Conservation (phyloP, 2,888 invertebrate species). For the Metallyticus violacea region DNA sequence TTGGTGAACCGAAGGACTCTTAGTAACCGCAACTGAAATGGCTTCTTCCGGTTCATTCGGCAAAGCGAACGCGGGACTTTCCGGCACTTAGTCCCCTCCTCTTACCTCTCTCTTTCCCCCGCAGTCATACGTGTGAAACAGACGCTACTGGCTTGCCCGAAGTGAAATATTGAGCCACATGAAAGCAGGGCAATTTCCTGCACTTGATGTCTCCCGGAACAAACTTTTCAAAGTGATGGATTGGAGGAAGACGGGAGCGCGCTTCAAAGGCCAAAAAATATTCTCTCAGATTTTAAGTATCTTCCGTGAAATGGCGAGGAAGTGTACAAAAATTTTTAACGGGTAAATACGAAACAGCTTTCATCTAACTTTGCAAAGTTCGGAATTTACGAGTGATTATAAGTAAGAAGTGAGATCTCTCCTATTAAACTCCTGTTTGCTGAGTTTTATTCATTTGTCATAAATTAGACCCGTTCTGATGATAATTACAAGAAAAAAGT, state of each 20-base stretch:
- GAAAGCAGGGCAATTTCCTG: not conserved
- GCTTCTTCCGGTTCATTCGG: not conserved
- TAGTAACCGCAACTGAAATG: not conserved
- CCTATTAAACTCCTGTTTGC: too few species aligned
- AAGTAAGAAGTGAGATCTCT: too few species aligned
- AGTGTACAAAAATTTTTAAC: not conserved
- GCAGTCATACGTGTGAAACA: not conserved
- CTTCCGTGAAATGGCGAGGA: not conserved
- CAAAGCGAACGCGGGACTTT: not conserved
- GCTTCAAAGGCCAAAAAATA: not conserved
- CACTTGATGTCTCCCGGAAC: not conserved
- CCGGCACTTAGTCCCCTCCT: too few species aligned
- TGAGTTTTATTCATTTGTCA: too few species aligned
- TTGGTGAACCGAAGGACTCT: not conserved
- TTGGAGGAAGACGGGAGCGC: not conserved
- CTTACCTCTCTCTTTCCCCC: not conserved
- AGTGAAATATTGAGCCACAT: not conserved
- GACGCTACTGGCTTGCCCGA: not conserved
- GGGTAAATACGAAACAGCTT: not conserved
- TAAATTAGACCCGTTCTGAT: too few species aligned
- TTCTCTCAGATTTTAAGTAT: not conserved
- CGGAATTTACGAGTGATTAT: too few species aligned
- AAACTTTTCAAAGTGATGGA: not conserved
- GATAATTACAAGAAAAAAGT: too few species aligned
- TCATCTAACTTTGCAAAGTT: not conserved